phyloP scores from a whole-genome alignment of 1,140 invertebrate species.

The Nebria ingens region DNA sequence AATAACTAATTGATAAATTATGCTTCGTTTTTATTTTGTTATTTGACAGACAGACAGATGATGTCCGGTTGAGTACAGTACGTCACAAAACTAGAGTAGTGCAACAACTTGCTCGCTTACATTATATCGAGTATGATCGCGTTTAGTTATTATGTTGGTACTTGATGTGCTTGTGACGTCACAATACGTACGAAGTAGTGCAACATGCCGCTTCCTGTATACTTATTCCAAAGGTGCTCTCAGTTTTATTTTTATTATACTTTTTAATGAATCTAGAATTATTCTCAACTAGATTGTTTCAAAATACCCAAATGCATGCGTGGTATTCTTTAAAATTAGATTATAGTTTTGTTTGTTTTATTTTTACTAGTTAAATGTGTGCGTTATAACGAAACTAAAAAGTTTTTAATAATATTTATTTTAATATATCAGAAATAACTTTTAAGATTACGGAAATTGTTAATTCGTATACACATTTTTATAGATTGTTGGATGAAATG shows the following conservation, averaged over 20 bases:
- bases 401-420: not conserved
- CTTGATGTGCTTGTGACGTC: not conserved
- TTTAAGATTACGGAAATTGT: not conserved
- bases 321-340: not conserved
- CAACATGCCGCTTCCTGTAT: not conserved
- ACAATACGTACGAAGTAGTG: not conserved
- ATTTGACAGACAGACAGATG: no score
- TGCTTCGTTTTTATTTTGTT: no score
- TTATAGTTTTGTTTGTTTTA: no score
- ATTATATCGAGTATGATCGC: no score
- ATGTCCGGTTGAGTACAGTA: no score
- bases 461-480: not conserved
- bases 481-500: not conserved
- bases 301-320: not conserved
- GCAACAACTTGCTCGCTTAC: no score
- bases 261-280: no score
- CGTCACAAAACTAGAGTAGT: no score
- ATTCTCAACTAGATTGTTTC: no score
- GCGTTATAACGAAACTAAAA: not conserved
- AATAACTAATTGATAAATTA: no score
- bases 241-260: not conserved
- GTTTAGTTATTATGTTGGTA: no score
- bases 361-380: no score
- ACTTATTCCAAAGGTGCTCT: constrained; percentile 7
- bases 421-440: not conserved